Evolutionary conservation across 1,140 invertebrate genomes (phyloP).

Genomic region (Saxidomus purpurata): DNA sequence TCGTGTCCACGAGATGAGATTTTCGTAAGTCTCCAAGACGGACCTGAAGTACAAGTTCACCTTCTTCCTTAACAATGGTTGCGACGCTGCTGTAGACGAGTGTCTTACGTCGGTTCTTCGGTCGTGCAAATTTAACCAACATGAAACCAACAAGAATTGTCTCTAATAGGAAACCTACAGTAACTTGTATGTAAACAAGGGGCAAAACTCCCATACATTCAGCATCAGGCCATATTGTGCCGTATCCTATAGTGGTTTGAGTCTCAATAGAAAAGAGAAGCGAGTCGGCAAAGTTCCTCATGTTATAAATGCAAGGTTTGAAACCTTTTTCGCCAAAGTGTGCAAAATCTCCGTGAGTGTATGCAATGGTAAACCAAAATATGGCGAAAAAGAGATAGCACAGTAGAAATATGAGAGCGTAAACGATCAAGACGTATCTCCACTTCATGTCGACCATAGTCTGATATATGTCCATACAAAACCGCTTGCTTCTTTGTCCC

Average conservation of each 20-base stretch:
- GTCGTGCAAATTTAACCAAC: slow-evolving; percentile 82
- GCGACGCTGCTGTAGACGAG: slow-evolving; percentile 84
- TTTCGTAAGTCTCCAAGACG: slow-evolving; percentile 84
- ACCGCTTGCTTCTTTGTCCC: slow-evolving; percentile 48
- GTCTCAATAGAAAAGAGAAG: slow-evolving; percentile 87
- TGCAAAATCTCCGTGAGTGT: slow-evolving; percentile 94
- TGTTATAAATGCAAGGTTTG: slow-evolving; percentile 82
- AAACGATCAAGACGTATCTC: slow-evolving; percentile 97
- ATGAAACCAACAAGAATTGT: slow-evolving; percentile 83
- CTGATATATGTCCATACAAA: slow-evolving; percentile 87
- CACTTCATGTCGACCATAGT: slow-evolving; percentile 90
- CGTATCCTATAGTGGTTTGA: slow-evolving; percentile 88
- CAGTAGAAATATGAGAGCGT: slow-evolving; percentile 95
- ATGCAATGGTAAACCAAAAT: slow-evolving; percentile 89
- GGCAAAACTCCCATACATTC: slow-evolving; percentile 78
- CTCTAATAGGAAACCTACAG: slow-evolving; percentile 83
- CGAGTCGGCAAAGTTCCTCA: slow-evolving; percentile 83
- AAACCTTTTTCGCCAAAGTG: slow-evolving; percentile 89
- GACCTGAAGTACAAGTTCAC: slow-evolving; percentile 91
- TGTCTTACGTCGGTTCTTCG: slow-evolving; percentile 83
- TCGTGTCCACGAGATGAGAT: slow-evolving; percentile 85
- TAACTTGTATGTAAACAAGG: slow-evolving; percentile 82
- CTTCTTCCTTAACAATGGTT: slow-evolving; percentile 89
- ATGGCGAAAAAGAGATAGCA: slow-evolving; percentile 97
- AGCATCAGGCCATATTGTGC: slow-evolving; percentile 90